Percentiles rank a stretch among this genome's conserved stretches.
Evolutionary conservation across 2,888 invertebrate species (phyloP).

Genomic region (Aleiodes alternator): DNA sequence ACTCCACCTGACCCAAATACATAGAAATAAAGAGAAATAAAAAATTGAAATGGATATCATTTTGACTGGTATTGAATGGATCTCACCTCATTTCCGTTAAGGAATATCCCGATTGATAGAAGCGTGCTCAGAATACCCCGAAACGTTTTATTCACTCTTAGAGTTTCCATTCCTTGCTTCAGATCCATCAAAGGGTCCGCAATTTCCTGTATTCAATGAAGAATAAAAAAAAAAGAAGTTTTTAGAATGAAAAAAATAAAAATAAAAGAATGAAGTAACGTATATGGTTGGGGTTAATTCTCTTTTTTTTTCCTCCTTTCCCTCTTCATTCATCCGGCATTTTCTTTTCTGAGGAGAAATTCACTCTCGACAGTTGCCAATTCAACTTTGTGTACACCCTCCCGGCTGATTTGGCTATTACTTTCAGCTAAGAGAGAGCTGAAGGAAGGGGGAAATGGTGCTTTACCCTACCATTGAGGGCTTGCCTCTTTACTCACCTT

Average conservation of each 20-base stretch:
- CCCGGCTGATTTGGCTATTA: slow-evolving; percentile 35
- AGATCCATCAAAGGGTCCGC: slow-evolving; percentile 99
- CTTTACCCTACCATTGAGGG: neutral
- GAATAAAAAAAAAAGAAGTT: too few relatives aligned
- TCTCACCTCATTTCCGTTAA: slow-evolving; percentile 87
- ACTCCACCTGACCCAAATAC: too few relatives aligned
- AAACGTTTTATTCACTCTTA: slow-evolving; percentile 95
- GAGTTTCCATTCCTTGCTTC: slow-evolving; percentile 95
- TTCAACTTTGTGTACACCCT: slow-evolving; percentile 29
- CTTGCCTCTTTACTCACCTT: slow-evolving; percentile 77
- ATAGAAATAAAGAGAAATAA: neutral
- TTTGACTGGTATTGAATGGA: slow-evolving; percentile 66
- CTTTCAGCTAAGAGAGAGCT: neutral
- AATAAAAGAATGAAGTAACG: neutral
- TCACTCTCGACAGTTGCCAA: slow-evolving; percentile 23
- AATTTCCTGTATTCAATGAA: slow-evolving; percentile 84
- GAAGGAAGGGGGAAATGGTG: neutral
- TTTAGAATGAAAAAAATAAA: neutral
- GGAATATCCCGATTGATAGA: slow-evolving; percentile 95
- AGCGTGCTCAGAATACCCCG: slow-evolving; percentile 95
- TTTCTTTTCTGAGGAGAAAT: neutral
- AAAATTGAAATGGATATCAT: slow-evolving; percentile 67
- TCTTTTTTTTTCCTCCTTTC: slow-evolving; percentile 19
- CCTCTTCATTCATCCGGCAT: slow-evolving; percentile 5
- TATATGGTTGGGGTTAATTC: slow-evolving; percentile 23